Evolutionary conservation across 1,140 invertebrate genomes (phyloP).

Genomic region (Tribolium castaneum): DNA sequence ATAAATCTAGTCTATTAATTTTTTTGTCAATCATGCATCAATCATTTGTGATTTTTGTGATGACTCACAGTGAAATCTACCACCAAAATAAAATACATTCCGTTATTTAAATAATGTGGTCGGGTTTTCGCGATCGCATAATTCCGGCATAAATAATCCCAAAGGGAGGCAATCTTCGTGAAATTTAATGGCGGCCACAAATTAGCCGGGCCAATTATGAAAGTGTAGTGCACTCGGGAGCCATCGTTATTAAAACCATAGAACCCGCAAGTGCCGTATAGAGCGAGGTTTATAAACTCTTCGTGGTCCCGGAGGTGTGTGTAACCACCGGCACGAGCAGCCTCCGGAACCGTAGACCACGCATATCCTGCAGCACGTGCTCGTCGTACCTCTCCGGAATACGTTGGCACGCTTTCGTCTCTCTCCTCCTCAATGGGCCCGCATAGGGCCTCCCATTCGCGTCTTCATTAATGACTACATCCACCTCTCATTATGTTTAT

Average conservation of each 20-base stretch:
- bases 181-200: constrained; percentile 20
- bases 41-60: too few relatives aligned
- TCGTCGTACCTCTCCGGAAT: constrained; percentile 29
- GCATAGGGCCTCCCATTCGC: neutral
- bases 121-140: neutral
- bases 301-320: constrained; percentile 60
- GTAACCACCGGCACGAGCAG: constrained; percentile 61
- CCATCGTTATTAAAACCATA: constrained; percentile 44
- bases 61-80: too few relatives aligned
- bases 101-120: neutral
- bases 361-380: constrained; percentile 62
- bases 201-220: constrained; percentile 33
- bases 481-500: constrained; percentile 45
- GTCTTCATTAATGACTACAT: constrained; percentile 45
- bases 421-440: neutral
- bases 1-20: too few relatives aligned
- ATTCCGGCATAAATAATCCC: neutral
- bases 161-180: constrained; percentile 11
- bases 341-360: constrained; percentile 60
- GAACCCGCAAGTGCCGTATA: constrained; percentile 40
- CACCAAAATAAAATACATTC: too few relatives aligned
- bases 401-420: constrained; percentile 15
- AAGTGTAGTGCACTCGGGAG: constrained; percentile 44
- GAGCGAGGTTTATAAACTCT: constrained; percentile 61
- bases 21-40: too few relatives aligned